Evolutionary conservation across 2,113 vertebrate genomes (phyloP).

Genomic region (Crotalus horridus): DNA sequence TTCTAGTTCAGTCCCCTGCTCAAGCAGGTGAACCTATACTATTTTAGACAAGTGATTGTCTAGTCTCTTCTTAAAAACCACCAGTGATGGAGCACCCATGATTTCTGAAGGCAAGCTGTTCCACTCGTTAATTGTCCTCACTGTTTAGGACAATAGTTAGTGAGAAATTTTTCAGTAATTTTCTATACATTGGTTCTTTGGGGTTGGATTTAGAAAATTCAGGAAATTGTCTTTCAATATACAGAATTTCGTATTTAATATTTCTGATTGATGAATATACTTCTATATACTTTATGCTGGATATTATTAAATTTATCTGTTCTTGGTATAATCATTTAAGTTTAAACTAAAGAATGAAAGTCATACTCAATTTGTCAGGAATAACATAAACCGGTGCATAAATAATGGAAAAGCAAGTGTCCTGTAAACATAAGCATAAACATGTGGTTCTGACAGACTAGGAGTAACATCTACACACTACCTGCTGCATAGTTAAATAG

Average conservation of each 20-base stretch:
- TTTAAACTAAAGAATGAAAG: conserved; percentile 17
- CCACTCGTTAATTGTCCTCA: too few species aligned
- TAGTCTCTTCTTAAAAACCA: too few species aligned
- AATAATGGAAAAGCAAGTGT: not conserved
- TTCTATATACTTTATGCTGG: not conserved
- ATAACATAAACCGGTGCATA: not conserved
- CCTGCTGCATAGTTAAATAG: not conserved
- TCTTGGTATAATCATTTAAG: not conserved
- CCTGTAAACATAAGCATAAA: conserved; percentile 10
- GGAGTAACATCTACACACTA: not conserved
- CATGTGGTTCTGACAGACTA: not conserved
- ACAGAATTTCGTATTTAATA: not conserved
- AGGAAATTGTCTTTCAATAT: not conserved
- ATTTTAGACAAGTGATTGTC: too few species aligned
- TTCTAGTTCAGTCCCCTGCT: too few species aligned
- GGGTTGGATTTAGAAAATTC: not conserved
- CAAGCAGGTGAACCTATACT: too few species aligned
- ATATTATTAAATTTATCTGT: not conserved
- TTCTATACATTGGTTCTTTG: not conserved
- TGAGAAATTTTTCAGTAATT: not conserved
- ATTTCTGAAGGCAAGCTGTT: too few species aligned
- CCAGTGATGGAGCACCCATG: too few species aligned
- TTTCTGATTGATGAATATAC: not conserved
- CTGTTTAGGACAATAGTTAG: not conserved
- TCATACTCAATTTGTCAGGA: not conserved